Percentiles rank a stretch among this genome's conserved stretches.
Conservation (phyloP, 2,113 vertebrate species). For the Otis tarda region DNA sequence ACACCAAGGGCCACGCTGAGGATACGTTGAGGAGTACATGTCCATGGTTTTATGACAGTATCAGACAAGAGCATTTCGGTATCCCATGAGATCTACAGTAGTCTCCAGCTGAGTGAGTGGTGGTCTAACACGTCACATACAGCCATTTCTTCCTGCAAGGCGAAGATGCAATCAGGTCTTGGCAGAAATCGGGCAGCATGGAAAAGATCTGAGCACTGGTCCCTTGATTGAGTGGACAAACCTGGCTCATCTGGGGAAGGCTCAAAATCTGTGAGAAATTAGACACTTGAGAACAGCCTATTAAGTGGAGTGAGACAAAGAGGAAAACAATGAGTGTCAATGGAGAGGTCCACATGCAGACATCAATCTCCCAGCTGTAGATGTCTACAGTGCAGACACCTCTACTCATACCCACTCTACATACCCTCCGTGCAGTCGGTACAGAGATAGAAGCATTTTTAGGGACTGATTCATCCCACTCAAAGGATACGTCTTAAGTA, state of each 20-base stretch:
- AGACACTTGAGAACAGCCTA: not conserved
- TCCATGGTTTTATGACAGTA: not conserved
- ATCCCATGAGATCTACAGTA: not conserved
- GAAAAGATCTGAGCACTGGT: not conserved
- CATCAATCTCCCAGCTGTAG: not conserved
- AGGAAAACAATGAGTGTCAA: not conserved
- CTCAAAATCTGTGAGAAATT: not conserved
- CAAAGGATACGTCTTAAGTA: not conserved
- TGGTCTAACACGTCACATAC: not conserved
- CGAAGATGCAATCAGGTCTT: not conserved
- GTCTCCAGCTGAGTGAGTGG: not conserved
- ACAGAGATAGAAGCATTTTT: not conserved
- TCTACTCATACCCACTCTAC: not conserved
- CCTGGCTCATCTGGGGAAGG: not conserved
- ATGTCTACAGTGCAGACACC: not conserved
- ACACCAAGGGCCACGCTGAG: not conserved
- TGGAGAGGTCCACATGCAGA: not conserved
- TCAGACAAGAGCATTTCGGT: not conserved
- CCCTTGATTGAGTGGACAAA: not conserved
- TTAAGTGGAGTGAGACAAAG: not conserved
- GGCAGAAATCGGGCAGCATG: rapidly evolving
- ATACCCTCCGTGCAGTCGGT: not conserved
- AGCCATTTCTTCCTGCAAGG: not conserved
- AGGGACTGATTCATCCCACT: not conserved
- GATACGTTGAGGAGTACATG: rapidly evolving